These are phyloP conservation scores for Magallana nippona DNA, from an alignment of 2,888 invertebrate genomes.

Conservation along the genomic window DNA sequence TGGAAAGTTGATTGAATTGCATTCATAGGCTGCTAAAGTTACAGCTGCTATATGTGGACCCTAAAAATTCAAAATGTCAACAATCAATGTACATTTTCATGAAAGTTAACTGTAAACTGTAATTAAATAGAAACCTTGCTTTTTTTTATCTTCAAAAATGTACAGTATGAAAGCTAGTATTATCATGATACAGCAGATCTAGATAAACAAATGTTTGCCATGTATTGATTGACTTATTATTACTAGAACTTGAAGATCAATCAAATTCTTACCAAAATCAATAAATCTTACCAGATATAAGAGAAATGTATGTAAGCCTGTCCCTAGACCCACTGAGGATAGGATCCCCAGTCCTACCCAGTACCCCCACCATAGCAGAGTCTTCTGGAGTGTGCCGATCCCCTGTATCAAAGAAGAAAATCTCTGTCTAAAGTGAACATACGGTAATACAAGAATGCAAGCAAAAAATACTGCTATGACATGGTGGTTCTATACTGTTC, in stretches of 20 bases:
- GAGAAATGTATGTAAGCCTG: conserved; percentile 98
- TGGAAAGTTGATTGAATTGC: conserved; percentile 95
- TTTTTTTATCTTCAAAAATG: too few species aligned
- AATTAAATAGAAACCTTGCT: background rate
- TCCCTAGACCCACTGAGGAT: conserved; percentile 98
- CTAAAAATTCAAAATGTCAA: conserved; percentile 67
- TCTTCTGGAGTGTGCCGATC: conserved; percentile 73
- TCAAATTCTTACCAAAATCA: too few species aligned
- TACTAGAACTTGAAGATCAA: too few species aligned
- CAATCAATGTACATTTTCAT: background rate
- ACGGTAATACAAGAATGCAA: too few species aligned
- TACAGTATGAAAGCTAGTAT: too few species aligned
- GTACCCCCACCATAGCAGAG: conserved; percentile 88
- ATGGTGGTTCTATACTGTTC: too few species aligned
- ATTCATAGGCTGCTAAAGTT: conserved; percentile 98
- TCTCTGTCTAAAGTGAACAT: background rate
- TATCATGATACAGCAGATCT: background rate
- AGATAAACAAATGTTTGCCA: background rate
- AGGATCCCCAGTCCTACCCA: conserved; percentile 97
- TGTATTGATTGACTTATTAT: too few species aligned
- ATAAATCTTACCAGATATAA: conserved; percentile 87
- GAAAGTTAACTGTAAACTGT: background rate
- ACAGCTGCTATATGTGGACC: conserved; percentile 99
- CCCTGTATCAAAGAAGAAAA: conserved; percentile 62
- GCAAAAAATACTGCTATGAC: too few species aligned